Base-by-base conservation (phyloP, 2,888 invertebrate species). In the Plagodis dolabraria region DNA sequence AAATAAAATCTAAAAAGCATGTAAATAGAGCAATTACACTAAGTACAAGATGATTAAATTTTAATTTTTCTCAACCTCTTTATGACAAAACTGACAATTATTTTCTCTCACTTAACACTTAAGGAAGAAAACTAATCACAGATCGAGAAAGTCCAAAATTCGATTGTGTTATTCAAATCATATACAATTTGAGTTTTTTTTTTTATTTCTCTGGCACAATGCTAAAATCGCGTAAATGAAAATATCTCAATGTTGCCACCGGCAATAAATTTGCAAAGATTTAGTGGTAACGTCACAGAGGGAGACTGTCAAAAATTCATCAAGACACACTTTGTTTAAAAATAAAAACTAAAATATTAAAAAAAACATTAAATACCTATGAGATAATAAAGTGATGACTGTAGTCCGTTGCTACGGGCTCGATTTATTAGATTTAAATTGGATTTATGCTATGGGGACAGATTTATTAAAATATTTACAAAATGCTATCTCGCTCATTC, bases 331-430 rank as follows among this genome's bases (percentile, higher is more conserved):
- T 83, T 84, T 82, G 79, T 83, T 82, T 77, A 84, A 85, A 82
- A 85, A 86, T 86, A 86, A 85, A 56, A 80, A 80, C 85, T 88
- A 86, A 69, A 70, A 78, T 74, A 79, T 8, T 50, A 87, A 86
- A 89, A 87, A 89, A 85, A 87, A 85, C 71, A 85, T 90, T 91
- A 90, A 90, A 90, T 90, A 92, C 89, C 92, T 92, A 92, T 91
- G 92, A 92, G 92, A 91, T 91, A 61, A 65, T 63, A 92, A 86
- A 88, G 79, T 87, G 88, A 89, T 91, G 92, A 92, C 92, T 92
- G 76, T 70, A 80, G 85, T 78, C 86, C 85, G 77, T 75, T 68
- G 63, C 68, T 64, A 75, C 79, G 84, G 83, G 77, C 83, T 76
- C 60, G 58, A 69, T 75, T 63, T 56, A 53, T 57, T 59, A 64